These are phyloP conservation scores for Knipowitschia caucasica DNA, from an alignment of 2,797 vertebrate species.

Conservation along the genomic window DNA sequence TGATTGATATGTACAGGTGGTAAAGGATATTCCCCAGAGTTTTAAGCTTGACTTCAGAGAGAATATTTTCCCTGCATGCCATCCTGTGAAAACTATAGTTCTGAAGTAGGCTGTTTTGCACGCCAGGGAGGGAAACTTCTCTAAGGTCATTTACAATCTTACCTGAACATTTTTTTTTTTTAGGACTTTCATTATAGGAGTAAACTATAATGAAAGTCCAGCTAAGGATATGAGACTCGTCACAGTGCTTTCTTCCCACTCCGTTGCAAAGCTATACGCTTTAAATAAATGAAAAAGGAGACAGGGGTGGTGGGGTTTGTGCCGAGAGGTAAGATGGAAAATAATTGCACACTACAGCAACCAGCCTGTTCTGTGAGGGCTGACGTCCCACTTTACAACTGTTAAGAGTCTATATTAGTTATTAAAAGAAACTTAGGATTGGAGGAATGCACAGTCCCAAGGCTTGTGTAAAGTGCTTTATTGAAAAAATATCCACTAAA, in stretches of 20 bases:
- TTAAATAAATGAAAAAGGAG: conserved; percentile 35
- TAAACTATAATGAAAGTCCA: conserved; percentile 28
- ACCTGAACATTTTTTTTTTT: conserved; percentile 27
- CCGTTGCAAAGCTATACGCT: conserved; percentile 31
- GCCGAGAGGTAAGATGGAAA: conserved; percentile 49
- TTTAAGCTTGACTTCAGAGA: conserved; percentile 58
- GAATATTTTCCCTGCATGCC: conserved; percentile 41
- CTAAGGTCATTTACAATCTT: conserved; percentile 40
- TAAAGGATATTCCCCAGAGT: conserved; percentile 49
- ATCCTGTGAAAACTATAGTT: conserved; percentile 53
- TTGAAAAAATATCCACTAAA: neutral
- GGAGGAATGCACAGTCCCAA: neutral
- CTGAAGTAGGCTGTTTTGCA: conserved; percentile 31
- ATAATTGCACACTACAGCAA: conserved; percentile 27
- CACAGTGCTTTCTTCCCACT: conserved; percentile 42
- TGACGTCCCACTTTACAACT: conserved; percentile 16
- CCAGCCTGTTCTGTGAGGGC: conserved; percentile 23
- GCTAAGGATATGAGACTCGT: conserved; percentile 46
- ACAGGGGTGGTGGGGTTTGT: conserved; percentile 10
- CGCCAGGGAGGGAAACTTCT: conserved; percentile 48
- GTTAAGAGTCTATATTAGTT: conserved; percentile 14
- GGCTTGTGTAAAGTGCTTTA: neutral
- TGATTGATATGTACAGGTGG: conserved; percentile 72
- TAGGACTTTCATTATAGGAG: too few species aligned
- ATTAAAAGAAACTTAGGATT: conserved; percentile 1